Conservation (phyloP, 2,797 vertebrate species). For the Oryzias dopingdopingensis region DNA sequence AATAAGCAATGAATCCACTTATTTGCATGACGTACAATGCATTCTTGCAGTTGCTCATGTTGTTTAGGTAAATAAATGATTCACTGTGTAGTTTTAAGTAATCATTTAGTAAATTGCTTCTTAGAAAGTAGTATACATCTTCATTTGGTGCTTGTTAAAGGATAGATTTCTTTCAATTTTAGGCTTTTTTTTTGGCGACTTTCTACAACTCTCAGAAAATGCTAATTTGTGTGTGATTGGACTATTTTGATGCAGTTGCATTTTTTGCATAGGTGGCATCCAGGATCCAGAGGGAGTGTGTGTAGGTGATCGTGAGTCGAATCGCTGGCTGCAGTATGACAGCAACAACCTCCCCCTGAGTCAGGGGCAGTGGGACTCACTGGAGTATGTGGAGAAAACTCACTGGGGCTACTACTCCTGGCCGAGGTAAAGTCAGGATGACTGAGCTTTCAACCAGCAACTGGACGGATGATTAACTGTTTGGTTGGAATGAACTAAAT, state of each 20-base stretch:
- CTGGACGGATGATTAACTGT: constrained; percentile 43
- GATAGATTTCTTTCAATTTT: constrained; percentile 10
- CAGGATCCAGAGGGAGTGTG: constrained; percentile 73
- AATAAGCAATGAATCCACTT: not conserved
- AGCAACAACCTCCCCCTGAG: constrained; percentile 83
- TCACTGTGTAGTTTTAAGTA: constrained; percentile 5
- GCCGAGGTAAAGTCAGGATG: constrained; percentile 80
- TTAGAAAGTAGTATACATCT: constrained; percentile 9
- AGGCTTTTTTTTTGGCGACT: constrained; percentile 3
- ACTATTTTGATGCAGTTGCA: not conserved
- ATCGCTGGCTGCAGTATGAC: constrained; percentile 92
- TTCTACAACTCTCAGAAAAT: not conserved
- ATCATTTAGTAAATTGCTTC: constrained; percentile 11
- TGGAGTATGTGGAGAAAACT: constrained; percentile 91
- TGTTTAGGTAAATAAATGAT: constrained; percentile 4
- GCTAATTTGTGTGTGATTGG: not conserved
- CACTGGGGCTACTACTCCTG: constrained; percentile 95
- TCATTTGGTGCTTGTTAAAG: constrained; percentile 20
- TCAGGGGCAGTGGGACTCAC: constrained; percentile 85
- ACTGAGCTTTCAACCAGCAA: constrained; percentile 22
- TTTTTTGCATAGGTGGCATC: constrained; percentile 75
- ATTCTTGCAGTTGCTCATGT: not conserved
- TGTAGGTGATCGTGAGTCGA: constrained; percentile 87
- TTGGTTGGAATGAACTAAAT: constrained; percentile 33
- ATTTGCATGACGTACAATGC: not conserved